Evolutionary conservation across 2,797 vertebrate species (phyloP).

Genomic region (Lophius americanus): DNA sequence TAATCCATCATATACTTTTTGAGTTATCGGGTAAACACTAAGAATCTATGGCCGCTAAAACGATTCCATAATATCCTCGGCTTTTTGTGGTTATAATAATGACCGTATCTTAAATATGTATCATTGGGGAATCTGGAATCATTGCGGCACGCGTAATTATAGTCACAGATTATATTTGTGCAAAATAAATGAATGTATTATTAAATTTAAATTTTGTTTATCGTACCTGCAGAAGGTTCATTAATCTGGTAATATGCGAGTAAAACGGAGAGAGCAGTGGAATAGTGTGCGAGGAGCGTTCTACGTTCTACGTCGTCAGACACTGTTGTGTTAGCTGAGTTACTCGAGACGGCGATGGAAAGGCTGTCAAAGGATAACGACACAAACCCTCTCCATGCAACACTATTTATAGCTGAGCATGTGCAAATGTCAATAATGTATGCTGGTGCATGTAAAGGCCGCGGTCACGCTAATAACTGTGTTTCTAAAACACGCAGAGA

Average conservation of each 20-base stretch:
- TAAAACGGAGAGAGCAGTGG: neutral
- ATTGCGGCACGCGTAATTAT: too few relatives aligned
- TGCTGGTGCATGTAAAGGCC: conserved; percentile 72
- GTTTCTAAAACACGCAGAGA: conserved; percentile 60
- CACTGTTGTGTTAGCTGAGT: conserved; percentile 30
- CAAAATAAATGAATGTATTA: neutral
- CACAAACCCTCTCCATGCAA: conserved; percentile 37
- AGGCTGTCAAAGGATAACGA: conserved; percentile 59
- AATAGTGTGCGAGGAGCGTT: too few relatives aligned
- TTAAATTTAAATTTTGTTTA: conserved; percentile 1
- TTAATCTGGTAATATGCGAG: conserved; percentile 4
- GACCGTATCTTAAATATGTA: too few relatives aligned
- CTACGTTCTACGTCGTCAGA: too few relatives aligned
- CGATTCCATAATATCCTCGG: too few relatives aligned
- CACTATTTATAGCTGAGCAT: conserved; percentile 71
- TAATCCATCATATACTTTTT: too few relatives aligned
- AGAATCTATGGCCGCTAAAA: too few relatives aligned
- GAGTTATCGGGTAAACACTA: too few relatives aligned
- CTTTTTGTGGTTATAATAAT: too few relatives aligned
- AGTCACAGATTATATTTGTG: too few relatives aligned
- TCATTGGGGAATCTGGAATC: neutral
- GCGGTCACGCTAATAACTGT: conserved; percentile 75
- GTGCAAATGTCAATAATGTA: conserved; percentile 78
- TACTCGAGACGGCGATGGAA: conserved; percentile 50
- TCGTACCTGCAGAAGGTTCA: neutral